Conservation (phyloP, 2,797 vertebrate species). For the Takifugu rubripes region DNA sequence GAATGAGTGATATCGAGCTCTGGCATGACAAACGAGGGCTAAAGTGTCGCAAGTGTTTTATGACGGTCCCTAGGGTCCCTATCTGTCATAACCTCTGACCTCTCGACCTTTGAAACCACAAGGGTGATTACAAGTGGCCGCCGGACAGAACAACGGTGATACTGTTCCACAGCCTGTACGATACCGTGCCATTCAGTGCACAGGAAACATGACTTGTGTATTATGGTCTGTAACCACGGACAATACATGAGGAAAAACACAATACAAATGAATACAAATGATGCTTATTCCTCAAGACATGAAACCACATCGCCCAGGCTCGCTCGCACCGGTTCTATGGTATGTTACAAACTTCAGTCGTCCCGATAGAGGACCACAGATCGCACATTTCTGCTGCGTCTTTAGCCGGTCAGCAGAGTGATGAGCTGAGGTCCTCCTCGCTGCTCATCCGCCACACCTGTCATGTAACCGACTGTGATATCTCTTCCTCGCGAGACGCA, state of each 20-base stretch:
- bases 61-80: constrained; percentile 60
- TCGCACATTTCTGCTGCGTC: constrained; percentile 6
- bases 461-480: constrained; percentile 57
- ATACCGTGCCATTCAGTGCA: too few species aligned
- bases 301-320: too few species aligned
- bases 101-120: constrained; percentile 68
- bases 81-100: constrained; percentile 70
- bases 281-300: too few species aligned
- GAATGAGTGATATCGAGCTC: constrained; percentile 64
- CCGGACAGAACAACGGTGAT: constrained; percentile 41
- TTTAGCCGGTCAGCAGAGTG: constrained; percentile 37
- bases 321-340: too few species aligned
- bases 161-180: constrained; percentile 2
- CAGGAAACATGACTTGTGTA: neutral
- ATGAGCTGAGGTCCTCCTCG: constrained; percentile 45
- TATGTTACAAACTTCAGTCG: too few species aligned
- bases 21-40: constrained; percentile 66
- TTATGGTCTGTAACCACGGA: neutral
- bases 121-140: constrained; percentile 64
- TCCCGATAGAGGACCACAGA: neutral
- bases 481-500: constrained; percentile 46
- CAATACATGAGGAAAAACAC: too few species aligned
- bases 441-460: constrained; percentile 52
- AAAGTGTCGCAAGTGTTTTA: constrained; percentile 72
- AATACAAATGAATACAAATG: neutral